Base-by-base conservation (phyloP, 1,140 invertebrate species). In the Drosophila sturtevanti region DNA sequence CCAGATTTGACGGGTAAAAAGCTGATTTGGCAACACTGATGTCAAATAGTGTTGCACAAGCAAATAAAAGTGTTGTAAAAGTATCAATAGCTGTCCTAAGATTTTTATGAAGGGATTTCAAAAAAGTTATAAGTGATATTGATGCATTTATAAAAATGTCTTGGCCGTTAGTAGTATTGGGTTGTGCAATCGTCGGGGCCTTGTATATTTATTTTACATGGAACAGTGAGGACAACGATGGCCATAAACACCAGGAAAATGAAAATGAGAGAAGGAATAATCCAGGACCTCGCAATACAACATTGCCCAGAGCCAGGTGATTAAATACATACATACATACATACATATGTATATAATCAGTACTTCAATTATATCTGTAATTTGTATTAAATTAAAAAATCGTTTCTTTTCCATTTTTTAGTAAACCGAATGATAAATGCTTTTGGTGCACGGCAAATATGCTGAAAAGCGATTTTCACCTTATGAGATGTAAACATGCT, bases 401-500 rank as follows among this genome's bases (percentile, higher is more conserved):
- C 6, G 38, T 16, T 14, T 41, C 4, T 48, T 27, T 12, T 0
- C n/a, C n/a, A n/a, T 65, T 72, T 11, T 72, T 9, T 24, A 89
- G 85, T 37, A 3, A 51, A 14, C 58, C 78, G 2, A 69, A 67
- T 0, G 85, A 90, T 35, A 68, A 4, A 1, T 89, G 85, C 52
- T 1, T 55, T 2, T 1, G 73, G 0, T 89, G 85, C 5, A 48
- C 37, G 0, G 0, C 18, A 0, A 9, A 10, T 0, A 75, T 87
- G 81, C 11, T 0, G 0, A 0, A 0, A 0, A 31, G 1, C 3
- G 18, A 64, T 1, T 77, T 86, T 68, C 64, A 41, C 0, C 9
- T 6, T 2, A 71, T 81, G 65, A 16, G 14, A 16, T 89, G 85
- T 35, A 63, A 63, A 0, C 85, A 89, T 72, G 78, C 85, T 0